These are phyloP conservation scores for Coluber constrictor DNA, from an alignment of 2,797 vertebrate genomes.

Conservation along the genomic window DNA sequence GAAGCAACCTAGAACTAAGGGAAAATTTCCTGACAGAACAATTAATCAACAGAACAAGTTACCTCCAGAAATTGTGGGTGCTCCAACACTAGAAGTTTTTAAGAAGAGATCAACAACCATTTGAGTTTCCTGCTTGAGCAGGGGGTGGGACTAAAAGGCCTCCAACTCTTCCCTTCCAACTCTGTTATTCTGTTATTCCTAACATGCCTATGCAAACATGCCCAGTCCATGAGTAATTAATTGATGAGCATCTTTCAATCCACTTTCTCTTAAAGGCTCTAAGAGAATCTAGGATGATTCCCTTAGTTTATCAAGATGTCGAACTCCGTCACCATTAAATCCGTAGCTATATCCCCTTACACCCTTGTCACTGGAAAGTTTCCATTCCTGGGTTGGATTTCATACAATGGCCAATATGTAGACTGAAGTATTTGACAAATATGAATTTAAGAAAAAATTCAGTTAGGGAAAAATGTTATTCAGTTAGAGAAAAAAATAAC, in stretches of 20 bases:
- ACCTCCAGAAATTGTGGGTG: not conserved
- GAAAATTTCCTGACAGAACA: not conserved
- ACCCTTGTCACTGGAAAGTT: not conserved
- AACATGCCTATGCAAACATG: not conserved
- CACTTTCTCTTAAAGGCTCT: not conserved
- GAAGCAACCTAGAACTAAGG: not conserved
- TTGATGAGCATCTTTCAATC: not conserved
- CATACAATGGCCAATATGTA: not conserved
- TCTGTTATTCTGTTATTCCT: not conserved
- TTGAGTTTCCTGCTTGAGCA: not conserved
- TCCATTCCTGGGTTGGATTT: not conserved
- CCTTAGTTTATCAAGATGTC: not conserved
- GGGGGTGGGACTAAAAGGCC: not conserved
- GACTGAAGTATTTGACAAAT: not conserved
- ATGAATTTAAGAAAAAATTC: not conserved
- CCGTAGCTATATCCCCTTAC: no score
- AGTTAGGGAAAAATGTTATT: not conserved
- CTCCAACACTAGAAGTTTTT: not conserved
- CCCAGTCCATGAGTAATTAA: not conserved
- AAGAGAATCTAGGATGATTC: not conserved
- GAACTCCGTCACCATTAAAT: not conserved
- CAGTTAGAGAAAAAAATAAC: not conserved
- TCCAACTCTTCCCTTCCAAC: not conserved
- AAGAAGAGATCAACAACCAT: not conserved
- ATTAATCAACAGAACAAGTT: not conserved